Percentiles rank a stretch among this genome's conserved stretches.
phyloP scores from a whole-genome alignment of 2,113 vertebrate genomes.

The Fregata magnificens region DNA sequence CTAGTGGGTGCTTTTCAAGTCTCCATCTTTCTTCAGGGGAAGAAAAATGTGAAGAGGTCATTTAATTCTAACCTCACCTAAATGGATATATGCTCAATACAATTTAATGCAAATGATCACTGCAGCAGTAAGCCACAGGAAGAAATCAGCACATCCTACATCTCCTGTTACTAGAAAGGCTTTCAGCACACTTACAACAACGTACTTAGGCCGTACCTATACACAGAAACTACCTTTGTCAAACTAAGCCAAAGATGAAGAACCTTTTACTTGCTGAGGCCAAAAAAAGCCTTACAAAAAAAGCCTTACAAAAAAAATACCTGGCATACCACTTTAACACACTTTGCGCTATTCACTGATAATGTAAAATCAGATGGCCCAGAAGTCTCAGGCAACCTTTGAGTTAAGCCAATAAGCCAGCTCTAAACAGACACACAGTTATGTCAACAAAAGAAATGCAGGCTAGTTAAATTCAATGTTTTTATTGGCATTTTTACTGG shows the following conservation, averaged over 20 bases:
- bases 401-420: slow-evolving; percentile 7
- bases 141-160: not conserved
- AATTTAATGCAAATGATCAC: not conserved
- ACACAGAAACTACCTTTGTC: not conserved
- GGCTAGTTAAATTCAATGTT: not conserved
- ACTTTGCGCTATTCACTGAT: not conserved
- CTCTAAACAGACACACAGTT: not conserved
- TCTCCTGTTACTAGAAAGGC: not conserved
- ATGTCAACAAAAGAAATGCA: not conserved
- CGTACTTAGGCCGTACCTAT: not conserved
- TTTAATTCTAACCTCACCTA: not conserved
- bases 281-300: not conserved
- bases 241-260: not conserved
- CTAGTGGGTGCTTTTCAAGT: not conserved
- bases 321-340: not conserved
- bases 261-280: not conserved
- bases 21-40: not conserved
- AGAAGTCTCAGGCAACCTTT: not conserved
- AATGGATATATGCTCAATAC: not conserved
- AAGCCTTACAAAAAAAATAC: not conserved
- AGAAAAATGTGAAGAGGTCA: not conserved
- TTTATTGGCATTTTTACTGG: not conserved
- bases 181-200: not conserved
- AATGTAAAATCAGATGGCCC: not conserved
- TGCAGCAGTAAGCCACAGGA: not conserved